Conservation (phyloP, 2,113 vertebrate genomes). For the Stigmatopora nigra region DNA sequence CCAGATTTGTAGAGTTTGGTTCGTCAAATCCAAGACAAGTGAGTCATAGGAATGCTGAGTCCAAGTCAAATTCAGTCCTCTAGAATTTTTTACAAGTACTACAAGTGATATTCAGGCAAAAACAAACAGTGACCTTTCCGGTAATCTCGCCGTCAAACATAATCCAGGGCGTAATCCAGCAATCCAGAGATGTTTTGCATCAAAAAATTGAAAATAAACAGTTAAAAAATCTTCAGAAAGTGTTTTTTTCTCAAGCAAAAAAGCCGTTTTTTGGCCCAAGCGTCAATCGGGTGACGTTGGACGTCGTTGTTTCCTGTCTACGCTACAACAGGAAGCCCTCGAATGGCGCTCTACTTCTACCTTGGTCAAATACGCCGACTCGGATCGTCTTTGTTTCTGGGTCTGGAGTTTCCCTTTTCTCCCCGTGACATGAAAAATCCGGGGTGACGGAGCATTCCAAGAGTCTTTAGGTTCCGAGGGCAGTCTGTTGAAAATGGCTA, state of each 20-base stretch:
- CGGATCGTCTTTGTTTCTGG: neutral
- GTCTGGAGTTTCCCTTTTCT: conserved; percentile 34
- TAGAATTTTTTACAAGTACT: neutral
- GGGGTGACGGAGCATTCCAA: neutral
- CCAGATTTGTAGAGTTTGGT: neutral
- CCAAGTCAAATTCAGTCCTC: neutral
- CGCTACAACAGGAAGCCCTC: conserved; percentile 67
- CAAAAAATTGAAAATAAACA: conserved; percentile 4
- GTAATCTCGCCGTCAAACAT: conserved; percentile 4
- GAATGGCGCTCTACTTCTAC: conserved; percentile 47
- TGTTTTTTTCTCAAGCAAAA: conserved; percentile 44
- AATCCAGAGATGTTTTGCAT: neutral
- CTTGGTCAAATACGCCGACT: neutral
- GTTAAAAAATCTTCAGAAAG: conserved; percentile 31
- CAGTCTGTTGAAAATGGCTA: conserved; percentile 37
- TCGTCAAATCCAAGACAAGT: neutral
- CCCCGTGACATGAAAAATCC: conserved; percentile 18
- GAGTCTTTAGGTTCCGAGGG: conserved; percentile 16
- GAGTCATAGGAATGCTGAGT: neutral
- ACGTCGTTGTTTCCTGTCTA: conserved; percentile 67
- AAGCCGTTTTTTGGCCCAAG: conserved; percentile 39
- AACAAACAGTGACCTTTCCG: neutral
- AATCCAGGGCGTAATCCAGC: conserved; percentile 10
- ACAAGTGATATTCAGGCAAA: neutral
- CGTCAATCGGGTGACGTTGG: conserved; percentile 45